These are phyloP conservation scores for Pollicipes pollicipes DNA, from an alignment of 1,140 invertebrate genomes.

Conservation along the genomic window DNA sequence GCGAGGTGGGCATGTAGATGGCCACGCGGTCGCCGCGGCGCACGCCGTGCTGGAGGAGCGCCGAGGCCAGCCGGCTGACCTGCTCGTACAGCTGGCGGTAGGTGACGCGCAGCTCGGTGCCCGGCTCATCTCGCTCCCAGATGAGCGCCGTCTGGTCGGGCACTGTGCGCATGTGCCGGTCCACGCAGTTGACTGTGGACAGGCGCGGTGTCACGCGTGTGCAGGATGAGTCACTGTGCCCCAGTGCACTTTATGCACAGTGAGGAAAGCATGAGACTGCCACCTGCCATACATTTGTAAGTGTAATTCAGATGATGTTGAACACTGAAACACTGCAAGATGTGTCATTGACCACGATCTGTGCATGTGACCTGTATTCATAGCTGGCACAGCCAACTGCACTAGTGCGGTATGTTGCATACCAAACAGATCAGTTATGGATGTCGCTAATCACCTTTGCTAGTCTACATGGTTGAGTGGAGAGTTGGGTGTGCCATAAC, in stretches of 20 bases:
- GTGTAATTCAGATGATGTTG: background rate
- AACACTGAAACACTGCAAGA: no score
- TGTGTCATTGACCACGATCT: no score
- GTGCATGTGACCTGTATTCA: no score
- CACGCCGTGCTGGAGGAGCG: conserved; percentile 25
- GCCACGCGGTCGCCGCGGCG: conserved; percentile 34
- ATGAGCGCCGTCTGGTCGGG: conserved; percentile 32
- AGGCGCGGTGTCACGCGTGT: conserved; percentile 12
- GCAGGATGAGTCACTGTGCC: conserved; percentile 8
- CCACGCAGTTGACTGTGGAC: conserved; percentile 34
- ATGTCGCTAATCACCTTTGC: conserved; percentile 10
- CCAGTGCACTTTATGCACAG: background rate
- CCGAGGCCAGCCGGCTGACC: conserved; percentile 30
- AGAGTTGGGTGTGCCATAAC: no score
- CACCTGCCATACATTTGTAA: conserved; percentile 1
- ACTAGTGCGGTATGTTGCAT: conserved; percentile 1
- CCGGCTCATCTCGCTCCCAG: conserved; percentile 39
- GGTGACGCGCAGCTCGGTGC: conserved; percentile 27
- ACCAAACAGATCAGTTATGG: conserved; percentile 10
- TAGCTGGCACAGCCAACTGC: no score
- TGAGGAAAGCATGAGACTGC: background rate
- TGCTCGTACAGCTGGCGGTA: conserved; percentile 26
- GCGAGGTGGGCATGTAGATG: conserved; percentile 34
- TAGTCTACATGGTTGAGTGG: no score
- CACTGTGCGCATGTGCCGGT: conserved; percentile 28